These are phyloP conservation scores for Drosophila mayri DNA, from an alignment of 1,140 invertebrate genomes.

Conservation along the genomic window DNA sequence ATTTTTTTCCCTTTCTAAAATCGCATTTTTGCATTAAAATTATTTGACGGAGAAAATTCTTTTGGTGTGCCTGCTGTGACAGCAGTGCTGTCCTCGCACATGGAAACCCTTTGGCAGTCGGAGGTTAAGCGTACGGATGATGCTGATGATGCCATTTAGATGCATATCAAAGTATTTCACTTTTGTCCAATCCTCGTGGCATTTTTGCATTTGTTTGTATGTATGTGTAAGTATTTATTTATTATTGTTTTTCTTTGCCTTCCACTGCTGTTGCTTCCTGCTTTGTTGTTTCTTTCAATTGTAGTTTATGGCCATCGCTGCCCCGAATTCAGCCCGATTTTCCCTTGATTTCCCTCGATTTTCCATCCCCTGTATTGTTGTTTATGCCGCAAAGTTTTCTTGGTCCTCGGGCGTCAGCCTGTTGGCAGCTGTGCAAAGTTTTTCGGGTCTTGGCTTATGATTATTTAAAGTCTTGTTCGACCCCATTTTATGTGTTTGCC, in stretches of 20 bases:
- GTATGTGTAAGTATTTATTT: conserved; percentile 40
- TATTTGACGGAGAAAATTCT: not conserved
- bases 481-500: conserved; percentile 30
- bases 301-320: conserved; percentile 69
- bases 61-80: not conserved
- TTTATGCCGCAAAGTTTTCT: conserved; percentile 72
- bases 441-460: conserved; percentile 53
- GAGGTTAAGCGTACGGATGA: conserved; percentile 32
- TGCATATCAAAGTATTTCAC: conserved; percentile 80
- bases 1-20: not conserved
- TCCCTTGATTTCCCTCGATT: conserved; percentile 15
- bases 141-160: conserved; percentile 82
- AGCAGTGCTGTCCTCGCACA: conserved; percentile 36
- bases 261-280: conserved; percentile 34
- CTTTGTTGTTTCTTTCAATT: conserved; percentile 63
- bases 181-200: conserved; percentile 78
- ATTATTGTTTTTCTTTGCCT: conserved; percentile 57
- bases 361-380: conserved; percentile 46
- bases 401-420: conserved; percentile 62
- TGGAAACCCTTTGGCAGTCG: conserved; percentile 32
- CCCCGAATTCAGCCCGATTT: conserved; percentile 12
- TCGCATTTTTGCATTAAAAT: not conserved
- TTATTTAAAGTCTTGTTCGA: conserved; percentile 57
- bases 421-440: conserved; percentile 57
- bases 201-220: conserved; percentile 68